Evolutionary conservation across 1,140 invertebrate species (phyloP), one percentile per base, ranked within the genome.

Genomic region (Kradibia gibbosae): DNA sequence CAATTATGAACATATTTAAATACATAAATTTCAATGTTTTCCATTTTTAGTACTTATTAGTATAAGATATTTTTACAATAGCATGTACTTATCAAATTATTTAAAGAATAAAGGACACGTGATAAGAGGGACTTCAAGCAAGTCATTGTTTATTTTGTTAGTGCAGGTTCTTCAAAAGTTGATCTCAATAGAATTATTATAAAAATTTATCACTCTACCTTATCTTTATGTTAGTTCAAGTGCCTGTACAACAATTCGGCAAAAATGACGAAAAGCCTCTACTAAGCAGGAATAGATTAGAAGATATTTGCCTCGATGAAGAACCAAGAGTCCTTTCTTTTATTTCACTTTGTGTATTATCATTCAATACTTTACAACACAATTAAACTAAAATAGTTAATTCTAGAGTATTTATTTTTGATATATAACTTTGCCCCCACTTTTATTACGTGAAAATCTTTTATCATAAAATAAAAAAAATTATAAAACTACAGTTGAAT

Each of bases 321-420:
- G 67, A 28, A 71, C 5, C 11, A 3, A 28, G 71, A 60, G 31
- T 1, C 45, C 15, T 39, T 36, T 25, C 45, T 78, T 36, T 25
- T 39, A 22, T 71, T 17, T 28, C 42, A 17, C 55, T 57, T 25
- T 74, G 4, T 55, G 10, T 74, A 74, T 72, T 25, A 1, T 15
- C n/a, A 84, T 80, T 83, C 83, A 22, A 11, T 13, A 45, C 17
- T 48, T 17, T 17, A 10, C 17, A 48, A 17, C 10, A 3, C 50
- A 84, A 81, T 85, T n/a, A 83, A 86, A 86, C 86, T 85, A 85
- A 86, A 86, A 84, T 80, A 85, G 78, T 83, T 87, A 89, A 89
- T 89, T 86, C 84, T 83, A 81, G 81, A 84, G 87, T 86, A 86
- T 88, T 88, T 86, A 87, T 71, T 17, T n/a, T n/a, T n/a, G 80